phyloP scores from a whole-genome alignment of 2,797 vertebrate genomes.

The Ibycter americanus region DNA sequence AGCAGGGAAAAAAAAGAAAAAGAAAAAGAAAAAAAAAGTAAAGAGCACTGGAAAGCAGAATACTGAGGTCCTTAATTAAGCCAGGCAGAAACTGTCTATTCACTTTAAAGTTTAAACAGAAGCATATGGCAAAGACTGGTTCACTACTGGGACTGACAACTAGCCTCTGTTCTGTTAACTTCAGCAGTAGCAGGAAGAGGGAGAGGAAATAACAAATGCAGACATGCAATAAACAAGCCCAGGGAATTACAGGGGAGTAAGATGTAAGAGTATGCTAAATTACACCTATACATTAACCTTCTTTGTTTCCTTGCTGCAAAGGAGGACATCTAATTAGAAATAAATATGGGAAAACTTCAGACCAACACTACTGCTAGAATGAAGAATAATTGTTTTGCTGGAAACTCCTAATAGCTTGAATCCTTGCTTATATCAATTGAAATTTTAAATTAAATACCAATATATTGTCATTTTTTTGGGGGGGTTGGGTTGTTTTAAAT shows the following conservation, averaged over 20 bases:
- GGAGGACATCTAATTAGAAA: constrained; percentile 6
- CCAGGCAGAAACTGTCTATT: neutral
- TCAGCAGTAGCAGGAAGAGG: neutral
- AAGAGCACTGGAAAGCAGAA: neutral
- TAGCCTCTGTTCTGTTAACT: neutral
- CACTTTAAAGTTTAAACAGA: constrained; percentile 36
- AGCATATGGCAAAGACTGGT: neutral
- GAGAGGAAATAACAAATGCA: constrained; percentile 33
- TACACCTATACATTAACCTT: constrained; percentile 34
- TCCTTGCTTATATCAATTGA: neutral
- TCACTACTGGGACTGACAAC: neutral
- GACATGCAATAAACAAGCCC: constrained; percentile 11
- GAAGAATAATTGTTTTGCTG: neutral
- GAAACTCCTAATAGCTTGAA: neutral
- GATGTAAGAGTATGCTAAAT: constrained; percentile 15
- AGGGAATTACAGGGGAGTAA: neutral
- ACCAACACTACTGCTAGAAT: neutral
- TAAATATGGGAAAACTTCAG: neutral
- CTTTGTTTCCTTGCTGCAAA: constrained; percentile 47
- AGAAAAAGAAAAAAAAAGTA: neutral
- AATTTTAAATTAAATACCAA: neutral
- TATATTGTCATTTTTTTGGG: neutral
- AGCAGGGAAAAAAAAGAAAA: neutral
- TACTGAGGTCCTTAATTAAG: constrained; percentile 1
- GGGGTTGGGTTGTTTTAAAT: neutral